A percentile compares a stretch with the other conserved stretches of the same genome.
These are phyloP conservation scores for Spheniscus humboldti DNA, from an alignment of 2,797 vertebrate species.

Conservation along the genomic window DNA sequence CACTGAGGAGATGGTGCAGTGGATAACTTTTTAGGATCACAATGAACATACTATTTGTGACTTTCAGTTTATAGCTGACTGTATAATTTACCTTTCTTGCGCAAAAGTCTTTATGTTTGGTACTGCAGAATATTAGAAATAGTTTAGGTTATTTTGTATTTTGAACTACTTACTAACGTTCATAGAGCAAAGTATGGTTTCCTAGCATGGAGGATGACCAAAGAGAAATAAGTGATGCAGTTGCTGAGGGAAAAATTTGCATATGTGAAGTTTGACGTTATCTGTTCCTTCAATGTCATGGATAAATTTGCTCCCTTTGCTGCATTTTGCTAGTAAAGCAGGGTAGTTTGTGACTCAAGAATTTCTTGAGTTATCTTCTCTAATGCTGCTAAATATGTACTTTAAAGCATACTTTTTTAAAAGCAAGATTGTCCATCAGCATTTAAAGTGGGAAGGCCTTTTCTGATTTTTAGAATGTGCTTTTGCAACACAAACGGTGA, in stretches of 20 bases:
- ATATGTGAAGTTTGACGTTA: neutral
- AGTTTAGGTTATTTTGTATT: neutral
- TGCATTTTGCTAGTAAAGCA: neutral
- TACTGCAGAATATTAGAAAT: neutral
- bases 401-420: neutral
- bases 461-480: neutral
- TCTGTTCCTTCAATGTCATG: neutral
- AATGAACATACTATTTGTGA: neutral
- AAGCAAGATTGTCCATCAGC: neutral
- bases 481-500: neutral
- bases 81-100: neutral
- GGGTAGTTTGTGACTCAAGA: too few relatives aligned
- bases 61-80: neutral
- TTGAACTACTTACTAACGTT: neutral
- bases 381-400: neutral
- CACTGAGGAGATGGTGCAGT: neutral
- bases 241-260: neutral
- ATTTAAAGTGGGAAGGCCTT: neutral
- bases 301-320: neutral
- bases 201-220: neutral
- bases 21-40: neutral
- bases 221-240: neutral
- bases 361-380: neutral
- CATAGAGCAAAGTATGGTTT: neutral
- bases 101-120: neutral